phyloP scores from a whole-genome alignment of 2,888 invertebrate species.

The Hydropsyche betteni region DNA sequence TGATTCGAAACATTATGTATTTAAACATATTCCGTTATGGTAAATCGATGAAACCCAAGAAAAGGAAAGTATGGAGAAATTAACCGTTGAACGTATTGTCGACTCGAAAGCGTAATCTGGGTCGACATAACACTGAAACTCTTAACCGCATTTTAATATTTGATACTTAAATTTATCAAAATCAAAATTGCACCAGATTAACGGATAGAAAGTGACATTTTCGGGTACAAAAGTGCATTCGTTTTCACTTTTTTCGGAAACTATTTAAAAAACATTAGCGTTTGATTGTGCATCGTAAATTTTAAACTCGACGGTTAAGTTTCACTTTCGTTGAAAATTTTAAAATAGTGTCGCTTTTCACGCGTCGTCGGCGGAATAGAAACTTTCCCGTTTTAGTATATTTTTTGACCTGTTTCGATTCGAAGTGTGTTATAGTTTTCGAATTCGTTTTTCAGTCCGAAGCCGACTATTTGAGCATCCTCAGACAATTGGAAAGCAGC shows the following conservation, averaged over 20 bases:
- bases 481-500: constrained; percentile 45
- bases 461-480: constrained; percentile 45
- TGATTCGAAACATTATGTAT: no score
- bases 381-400: neutral
- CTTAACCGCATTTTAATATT: no score
- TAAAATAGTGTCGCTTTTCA: neutral
- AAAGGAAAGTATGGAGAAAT: no score
- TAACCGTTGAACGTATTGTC: no score
- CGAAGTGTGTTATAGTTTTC: neutral
- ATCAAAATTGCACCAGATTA: no score
- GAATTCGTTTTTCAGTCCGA: constrained; percentile 40
- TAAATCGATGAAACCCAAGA: no score
- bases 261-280: constrained; percentile 7
- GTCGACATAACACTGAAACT: no score
- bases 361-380: neutral
- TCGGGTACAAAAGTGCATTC: constrained; percentile 13
- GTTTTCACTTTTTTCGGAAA: constrained; percentile 3
- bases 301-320: constrained; percentile 7
- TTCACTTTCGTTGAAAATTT: constrained; percentile 12
- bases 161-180: no score
- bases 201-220: no score
- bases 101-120: no score
- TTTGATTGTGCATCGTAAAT: constrained; percentile 8
- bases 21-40: no score
- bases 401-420: neutral